Conservation (phyloP, 2,888 invertebrate species). For the Helicoverpa assulta region DNA sequence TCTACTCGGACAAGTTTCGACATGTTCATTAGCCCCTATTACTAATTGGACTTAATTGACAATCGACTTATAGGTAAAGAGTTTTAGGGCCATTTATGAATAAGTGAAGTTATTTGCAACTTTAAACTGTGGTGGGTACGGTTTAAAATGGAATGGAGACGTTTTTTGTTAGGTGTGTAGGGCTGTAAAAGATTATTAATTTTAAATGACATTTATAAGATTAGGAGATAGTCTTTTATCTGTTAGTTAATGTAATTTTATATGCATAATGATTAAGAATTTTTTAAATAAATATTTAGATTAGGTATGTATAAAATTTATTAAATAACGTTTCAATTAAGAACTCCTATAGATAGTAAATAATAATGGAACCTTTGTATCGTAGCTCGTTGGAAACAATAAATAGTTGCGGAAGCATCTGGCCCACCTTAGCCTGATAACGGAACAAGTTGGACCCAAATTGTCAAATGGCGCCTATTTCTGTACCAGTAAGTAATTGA, state of each 20-base stretch:
- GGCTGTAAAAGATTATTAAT: no score
- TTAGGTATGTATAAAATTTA: no score
- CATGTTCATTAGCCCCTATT: conserved; percentile 50
- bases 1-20: conserved; percentile 48
- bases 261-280: no score
- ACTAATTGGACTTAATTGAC: conserved; percentile 48
- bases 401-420: conserved; percentile 33
- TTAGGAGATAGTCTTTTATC: no score
- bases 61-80: conserved; percentile 26
- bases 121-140: background rate
- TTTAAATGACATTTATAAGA: no score
- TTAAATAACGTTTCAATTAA: no score
- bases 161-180: no score
- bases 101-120: background rate
- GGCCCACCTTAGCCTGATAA: conserved; percentile 37
- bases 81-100: conserved; percentile 5
- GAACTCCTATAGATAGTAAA: background rate
- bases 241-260: no score
- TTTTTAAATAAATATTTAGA: no score
- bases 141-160: background rate
- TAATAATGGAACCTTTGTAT: background rate
- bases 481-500: conserved; percentile 60
- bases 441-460: conserved; percentile 44
- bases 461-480: conserved; percentile 62
- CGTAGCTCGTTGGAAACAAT: background rate